Evolutionary conservation across 2,797 vertebrate species (phyloP).

Genomic region (Todus mexicanus): DNA sequence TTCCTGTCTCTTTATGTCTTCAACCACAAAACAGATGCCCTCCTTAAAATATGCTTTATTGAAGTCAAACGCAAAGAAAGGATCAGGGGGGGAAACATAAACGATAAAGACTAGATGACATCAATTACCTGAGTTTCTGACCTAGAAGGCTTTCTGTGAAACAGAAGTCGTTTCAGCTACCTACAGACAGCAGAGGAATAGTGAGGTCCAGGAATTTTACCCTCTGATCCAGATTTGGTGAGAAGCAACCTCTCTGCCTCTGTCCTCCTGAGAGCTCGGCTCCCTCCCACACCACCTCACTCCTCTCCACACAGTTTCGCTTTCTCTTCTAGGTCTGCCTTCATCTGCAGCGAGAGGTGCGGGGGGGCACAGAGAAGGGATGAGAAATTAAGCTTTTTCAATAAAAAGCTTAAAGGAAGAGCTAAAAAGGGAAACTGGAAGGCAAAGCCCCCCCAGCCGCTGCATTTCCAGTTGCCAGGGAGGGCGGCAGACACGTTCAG

Average conservation of each 20-base stretch:
- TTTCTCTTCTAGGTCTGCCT: not conserved
- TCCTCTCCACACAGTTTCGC: accelerated
- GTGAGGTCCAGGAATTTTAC: not conserved
- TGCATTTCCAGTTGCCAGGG: not conserved
- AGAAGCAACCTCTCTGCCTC: not conserved
- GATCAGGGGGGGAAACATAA: not conserved
- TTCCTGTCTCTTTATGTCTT: not conserved
- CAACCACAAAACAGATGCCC: not conserved
- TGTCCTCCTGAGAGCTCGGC: too few species aligned
- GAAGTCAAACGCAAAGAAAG: not conserved
- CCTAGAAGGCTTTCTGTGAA: not conserved
- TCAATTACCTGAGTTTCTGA: not conserved
- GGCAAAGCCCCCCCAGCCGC: too few species aligned
- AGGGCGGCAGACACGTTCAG: not conserved
- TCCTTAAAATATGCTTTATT: not conserved
- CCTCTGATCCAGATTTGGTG: accelerated
- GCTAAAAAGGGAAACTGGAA: accelerated
- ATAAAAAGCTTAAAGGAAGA: not conserved
- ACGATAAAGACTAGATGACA: accelerated
- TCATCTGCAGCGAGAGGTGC: accelerated
- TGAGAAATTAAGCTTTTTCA: accelerated
- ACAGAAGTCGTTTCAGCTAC: not conserved
- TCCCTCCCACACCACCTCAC: accelerated
- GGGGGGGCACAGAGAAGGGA: accelerated
- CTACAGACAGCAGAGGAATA: not conserved